Base-by-base conservation (phyloP, 1,140 invertebrate species). In the Drosophila grimshawi region DNA sequence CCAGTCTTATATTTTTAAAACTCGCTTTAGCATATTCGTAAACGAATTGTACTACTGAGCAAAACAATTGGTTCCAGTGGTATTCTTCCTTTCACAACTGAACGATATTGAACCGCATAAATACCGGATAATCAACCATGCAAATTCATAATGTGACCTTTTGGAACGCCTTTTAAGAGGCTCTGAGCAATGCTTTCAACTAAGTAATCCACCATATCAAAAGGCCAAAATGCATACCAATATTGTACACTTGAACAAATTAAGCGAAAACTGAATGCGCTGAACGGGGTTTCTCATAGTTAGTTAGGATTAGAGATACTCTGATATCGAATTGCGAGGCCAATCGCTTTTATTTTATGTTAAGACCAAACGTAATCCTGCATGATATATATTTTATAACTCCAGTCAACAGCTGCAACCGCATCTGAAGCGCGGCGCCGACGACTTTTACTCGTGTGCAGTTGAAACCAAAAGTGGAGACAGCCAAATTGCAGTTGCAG, bases 351-450 rank as follows among this genome's bases (percentile, higher is more conserved):
- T 76, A 79, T 77, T 88, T 86, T 86, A 83, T 83, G 65, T 88
- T 74, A 88, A 88, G 49, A 70, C 76, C 62, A 70, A 86, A 82
- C 79, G 69, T 88, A 79, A 82, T 80, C 65, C 83, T 74, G 76
- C 62, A 74, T 73, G 67, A 70, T 71, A 81, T 85, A 72, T 78
- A 85, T 89, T 89, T 89, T 89, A 89, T 85, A 89, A 85, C 76
- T 78, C 62, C 75, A 73, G 64, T 81, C 69, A 76, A 70, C 78
- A 83, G 85, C 64, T 80, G 80, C 70, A 89, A 85, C 67, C 78
- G 80, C 70, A 76, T 61, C 55, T 65, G 57, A 51, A 66, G 64
- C 69, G 57, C 56, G 5, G 29, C 35, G 30, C n/a, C 65, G 39
- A 67, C 78, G 68, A 89, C 85, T 89, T 89, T 89, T 89, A 89